These are phyloP conservation scores for Cyanoderma ruficeps DNA, from an alignment of 2,113 vertebrate genomes.

Conservation along the genomic window DNA sequence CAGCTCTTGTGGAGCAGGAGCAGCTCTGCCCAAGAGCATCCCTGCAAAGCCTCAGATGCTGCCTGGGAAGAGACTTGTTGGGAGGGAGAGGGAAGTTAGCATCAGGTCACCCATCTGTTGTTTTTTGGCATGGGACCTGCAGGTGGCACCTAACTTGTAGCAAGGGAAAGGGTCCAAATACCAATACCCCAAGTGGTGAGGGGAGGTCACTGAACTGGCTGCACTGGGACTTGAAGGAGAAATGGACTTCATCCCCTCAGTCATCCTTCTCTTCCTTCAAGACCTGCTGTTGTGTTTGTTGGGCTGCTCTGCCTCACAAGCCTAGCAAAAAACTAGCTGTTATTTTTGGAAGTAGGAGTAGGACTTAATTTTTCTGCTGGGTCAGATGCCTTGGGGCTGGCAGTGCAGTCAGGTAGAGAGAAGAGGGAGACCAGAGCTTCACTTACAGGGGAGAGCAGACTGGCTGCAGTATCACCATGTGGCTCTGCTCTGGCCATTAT, in stretches of 20 bases:
- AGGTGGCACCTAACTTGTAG: neutral
- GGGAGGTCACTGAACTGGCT: neutral
- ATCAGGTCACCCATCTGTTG: neutral
- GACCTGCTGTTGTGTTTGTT: neutral
- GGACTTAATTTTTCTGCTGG: neutral
- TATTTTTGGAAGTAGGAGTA: neutral
- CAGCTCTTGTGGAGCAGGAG: neutral
- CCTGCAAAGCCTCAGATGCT: neutral
- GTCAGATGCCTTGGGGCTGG: neutral
- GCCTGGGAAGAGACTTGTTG: rapidly evolving
- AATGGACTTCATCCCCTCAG: neutral
- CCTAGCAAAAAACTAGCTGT: neutral
- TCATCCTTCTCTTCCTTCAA: neutral
- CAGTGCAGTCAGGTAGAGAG: neutral
- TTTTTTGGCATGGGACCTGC: rapidly evolving
- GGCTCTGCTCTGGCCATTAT: neutral
- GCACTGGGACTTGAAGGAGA: neutral
- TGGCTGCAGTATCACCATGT: neutral
- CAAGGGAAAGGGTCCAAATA: neutral
- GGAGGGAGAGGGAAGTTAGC: neutral
- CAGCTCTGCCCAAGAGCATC: neutral
- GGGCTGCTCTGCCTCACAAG: neutral
- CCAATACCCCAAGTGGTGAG: neutral
- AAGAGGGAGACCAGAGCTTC: neutral
- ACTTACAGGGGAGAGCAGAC: neutral